Evolutionary conservation across 2,888 invertebrate species (phyloP), one percentile per base, ranked within the genome.

Genomic region (Drosophila neonasuta): DNA sequence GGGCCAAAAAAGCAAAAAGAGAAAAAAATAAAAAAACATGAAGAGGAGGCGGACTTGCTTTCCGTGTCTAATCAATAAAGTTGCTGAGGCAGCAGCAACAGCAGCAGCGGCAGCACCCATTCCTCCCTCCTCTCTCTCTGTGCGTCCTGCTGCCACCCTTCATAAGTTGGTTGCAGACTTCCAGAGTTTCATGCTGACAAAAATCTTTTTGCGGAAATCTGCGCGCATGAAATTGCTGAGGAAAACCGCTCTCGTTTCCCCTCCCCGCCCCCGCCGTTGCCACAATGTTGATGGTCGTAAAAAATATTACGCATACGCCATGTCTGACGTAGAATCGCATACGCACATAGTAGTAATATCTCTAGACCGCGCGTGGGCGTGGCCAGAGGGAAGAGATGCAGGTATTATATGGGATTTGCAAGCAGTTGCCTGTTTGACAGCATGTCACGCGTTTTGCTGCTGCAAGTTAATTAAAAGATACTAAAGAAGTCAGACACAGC

Each of bases 381-480:
- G n/a, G 17, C 17, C 34, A 49, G 15, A 15, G 30, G 29, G 44
- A 39, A 34, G 61, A 42, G 62, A 46, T 72, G 73, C 77, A 77
- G 77, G 74, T 74, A 74, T 74, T 74, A 74, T 59, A 73, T 68
- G 44, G 62, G 77, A 77, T 74, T 77, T 69, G 65, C 64, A 46
- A 46, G 50, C 66, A 61, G 54, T 54, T 54, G 72, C 20, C 59
- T 69, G 70, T 57, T 72, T 70, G 70, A 64, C 64, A 75, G 64
- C 65, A 70, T 64, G 71, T 75, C 72, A 70, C 59, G 61, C 77
- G 51, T 58, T 77, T 48, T 58, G 68, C 77, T 59, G 56, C 68
- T 71, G 71, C 86, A 77, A 85, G 84, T 85, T 88, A 86, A 86
- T 86, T 88, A 86, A 85, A 85, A 88, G 86, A 86, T 86, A 88